Conservation (phyloP, 1,140 invertebrate genomes). For the Trachymyrmex cornetzi region DNA sequence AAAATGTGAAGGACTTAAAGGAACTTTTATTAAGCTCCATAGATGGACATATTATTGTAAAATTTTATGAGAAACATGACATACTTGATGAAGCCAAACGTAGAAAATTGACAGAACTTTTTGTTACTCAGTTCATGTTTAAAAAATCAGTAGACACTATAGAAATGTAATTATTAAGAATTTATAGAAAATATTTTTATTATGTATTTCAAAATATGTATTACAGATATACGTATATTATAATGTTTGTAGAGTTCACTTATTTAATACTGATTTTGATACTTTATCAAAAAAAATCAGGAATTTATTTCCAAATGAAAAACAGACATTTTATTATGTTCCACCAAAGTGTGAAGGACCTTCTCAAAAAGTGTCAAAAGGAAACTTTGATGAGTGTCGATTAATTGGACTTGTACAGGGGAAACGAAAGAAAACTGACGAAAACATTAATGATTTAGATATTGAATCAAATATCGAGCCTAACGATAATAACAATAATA, state of each 20-base stretch:
- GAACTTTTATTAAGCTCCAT: not conserved
- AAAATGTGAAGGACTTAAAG: not conserved
- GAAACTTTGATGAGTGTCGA: slow-evolving; percentile 12
- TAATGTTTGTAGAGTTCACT: not conserved
- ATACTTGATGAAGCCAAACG: slow-evolving; percentile 20
- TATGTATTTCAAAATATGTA: not conserved
- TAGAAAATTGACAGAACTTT: slow-evolving; percentile 10
- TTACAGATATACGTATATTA: not conserved
- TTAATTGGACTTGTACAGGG: not conserved
- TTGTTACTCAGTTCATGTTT: slow-evolving; percentile 7
- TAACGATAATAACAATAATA: not conserved
- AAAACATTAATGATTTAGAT: not conserved
- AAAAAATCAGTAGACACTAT: not conserved
- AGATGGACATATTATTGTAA: slow-evolving; percentile 15
- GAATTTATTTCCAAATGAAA: not conserved
- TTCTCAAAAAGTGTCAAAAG: slow-evolving; percentile 7
- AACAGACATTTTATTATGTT: slow-evolving; percentile 13
- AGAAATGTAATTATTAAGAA: slow-evolving; percentile 1
- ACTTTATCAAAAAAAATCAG: slow-evolving; percentile 14
- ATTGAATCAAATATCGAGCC: not conserved
- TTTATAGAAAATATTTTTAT: not conserved
- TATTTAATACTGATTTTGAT: not conserved
- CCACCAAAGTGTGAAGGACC: slow-evolving; percentile 5
- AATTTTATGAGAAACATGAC: slow-evolving; percentile 11
- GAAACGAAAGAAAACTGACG: not conserved